These are phyloP conservation scores for Tamandua tetradactyla DNA, from an alignment of 2,797 vertebrate genomes.

Conservation along the genomic window DNA sequence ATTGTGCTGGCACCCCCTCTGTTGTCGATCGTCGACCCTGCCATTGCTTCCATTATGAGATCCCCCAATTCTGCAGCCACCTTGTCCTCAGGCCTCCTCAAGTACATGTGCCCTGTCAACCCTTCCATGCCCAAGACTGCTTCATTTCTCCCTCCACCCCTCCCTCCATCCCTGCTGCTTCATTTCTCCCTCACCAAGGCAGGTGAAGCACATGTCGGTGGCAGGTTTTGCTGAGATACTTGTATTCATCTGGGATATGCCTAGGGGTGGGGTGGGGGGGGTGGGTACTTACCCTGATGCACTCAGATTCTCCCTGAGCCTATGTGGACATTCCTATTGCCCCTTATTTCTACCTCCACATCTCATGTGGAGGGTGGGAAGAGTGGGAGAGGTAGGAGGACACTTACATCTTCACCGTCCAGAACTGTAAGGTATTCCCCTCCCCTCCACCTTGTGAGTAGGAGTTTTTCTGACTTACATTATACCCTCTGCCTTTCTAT, in stretches of 20 bases:
- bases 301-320: constrained; percentile 1
- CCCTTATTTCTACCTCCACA: neutral
- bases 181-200: neutral
- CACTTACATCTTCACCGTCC: neutral
- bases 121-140: neutral
- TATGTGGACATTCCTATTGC: neutral
- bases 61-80: neutral
- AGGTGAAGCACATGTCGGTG: neutral
- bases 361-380: neutral
- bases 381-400: neutral
- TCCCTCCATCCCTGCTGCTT: neutral
- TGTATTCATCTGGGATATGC: neutral
- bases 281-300: neutral
- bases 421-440: neutral
- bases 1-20: neutral
- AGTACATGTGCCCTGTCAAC: neutral
- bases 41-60: neutral
- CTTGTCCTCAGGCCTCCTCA: neutral
- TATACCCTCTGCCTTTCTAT: neutral
- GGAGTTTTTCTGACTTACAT: neutral
- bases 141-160: too few species aligned
- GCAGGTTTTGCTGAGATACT: neutral
- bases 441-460: neutral
- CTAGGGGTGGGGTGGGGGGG: neutral
- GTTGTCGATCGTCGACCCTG: neutral